Conservation (phyloP, 2,113 vertebrate genomes). For the Ammodytes marinus region DNA sequence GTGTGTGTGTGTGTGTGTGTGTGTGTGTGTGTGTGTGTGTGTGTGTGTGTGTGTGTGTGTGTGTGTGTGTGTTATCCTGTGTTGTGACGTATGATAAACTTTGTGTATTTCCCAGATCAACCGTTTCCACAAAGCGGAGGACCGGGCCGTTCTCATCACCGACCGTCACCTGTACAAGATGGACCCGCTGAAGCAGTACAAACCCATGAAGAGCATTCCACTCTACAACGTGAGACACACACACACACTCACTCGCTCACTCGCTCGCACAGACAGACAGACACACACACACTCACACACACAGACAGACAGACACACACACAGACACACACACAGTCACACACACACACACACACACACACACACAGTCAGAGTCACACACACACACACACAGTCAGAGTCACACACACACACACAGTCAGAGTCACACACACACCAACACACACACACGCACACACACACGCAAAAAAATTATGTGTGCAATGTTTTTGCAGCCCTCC, state of each 20-base stretch:
- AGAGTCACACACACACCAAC: too few species aligned
- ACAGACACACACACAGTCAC: too few species aligned
- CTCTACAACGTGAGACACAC: conserved; percentile 92
- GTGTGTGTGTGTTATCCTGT: conserved; percentile 27
- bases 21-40: too few species aligned
- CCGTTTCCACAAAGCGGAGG: conserved; percentile 94
- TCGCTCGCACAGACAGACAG: not conserved
- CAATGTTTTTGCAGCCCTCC: not conserved
- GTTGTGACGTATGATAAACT: conserved; percentile 54
- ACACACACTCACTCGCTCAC: too few species aligned
- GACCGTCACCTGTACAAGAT: conserved; percentile 98
- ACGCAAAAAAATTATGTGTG: too few species aligned
- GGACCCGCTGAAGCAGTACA: conserved; percentile 96
- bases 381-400: too few species aligned
- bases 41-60: conserved; percentile 2
- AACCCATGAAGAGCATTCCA: conserved; percentile 97
- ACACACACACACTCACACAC: too few species aligned
- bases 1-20: conserved; percentile 3
- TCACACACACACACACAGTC: too few species aligned
- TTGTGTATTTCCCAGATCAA: conserved; percentile 89
- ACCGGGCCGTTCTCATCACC: conserved; percentile 95
- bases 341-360: too few species aligned
- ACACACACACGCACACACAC: too few species aligned
- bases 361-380: too few species aligned
- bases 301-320: too few species aligned